These are phyloP conservation scores for Lutjanus argentimaculatus DNA, from an alignment of 2,797 vertebrate genomes.

Conservation along the genomic window DNA sequence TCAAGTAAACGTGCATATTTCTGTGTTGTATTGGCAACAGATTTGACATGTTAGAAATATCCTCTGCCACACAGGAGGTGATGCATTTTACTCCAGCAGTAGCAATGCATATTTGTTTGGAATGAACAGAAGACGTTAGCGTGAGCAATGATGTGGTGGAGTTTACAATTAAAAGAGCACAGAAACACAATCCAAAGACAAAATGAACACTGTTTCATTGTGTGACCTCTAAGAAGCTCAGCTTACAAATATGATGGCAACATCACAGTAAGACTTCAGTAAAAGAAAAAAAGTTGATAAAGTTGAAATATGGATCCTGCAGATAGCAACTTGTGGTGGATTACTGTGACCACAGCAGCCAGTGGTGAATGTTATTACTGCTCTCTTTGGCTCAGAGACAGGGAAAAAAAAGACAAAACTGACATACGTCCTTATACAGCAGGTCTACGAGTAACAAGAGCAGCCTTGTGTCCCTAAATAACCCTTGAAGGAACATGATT, in stretches of 20 bases:
- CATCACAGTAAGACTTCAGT: neutral
- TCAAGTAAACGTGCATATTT: neutral
- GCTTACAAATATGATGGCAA: neutral
- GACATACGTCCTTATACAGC: slow-evolving; percentile 5
- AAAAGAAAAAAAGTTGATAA: neutral
- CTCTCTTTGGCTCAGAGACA: slow-evolving; percentile 36
- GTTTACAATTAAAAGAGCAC: neutral
- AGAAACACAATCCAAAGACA: neutral
- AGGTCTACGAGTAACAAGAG: slow-evolving; percentile 16
- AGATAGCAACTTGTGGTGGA: neutral
- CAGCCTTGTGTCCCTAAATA: neutral
- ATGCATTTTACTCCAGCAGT: neutral
- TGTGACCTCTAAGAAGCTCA: neutral
- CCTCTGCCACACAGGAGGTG: neutral
- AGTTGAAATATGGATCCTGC: neutral
- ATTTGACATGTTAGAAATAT: neutral
- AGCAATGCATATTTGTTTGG: neutral
- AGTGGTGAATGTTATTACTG: slow-evolving; percentile 2
- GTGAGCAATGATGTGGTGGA: neutral
- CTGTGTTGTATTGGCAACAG: neutral
- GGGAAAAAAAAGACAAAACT: slow-evolving; percentile 27
- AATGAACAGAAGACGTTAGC: slow-evolving; percentile 1
- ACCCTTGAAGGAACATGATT: slow-evolving; percentile 6
- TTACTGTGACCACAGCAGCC: slow-evolving; percentile 21
- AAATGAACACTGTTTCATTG: neutral